Conservation (phyloP, 35 echinoderm and acorn worm genomes). For the Ophiothrix spiculata region DNA sequence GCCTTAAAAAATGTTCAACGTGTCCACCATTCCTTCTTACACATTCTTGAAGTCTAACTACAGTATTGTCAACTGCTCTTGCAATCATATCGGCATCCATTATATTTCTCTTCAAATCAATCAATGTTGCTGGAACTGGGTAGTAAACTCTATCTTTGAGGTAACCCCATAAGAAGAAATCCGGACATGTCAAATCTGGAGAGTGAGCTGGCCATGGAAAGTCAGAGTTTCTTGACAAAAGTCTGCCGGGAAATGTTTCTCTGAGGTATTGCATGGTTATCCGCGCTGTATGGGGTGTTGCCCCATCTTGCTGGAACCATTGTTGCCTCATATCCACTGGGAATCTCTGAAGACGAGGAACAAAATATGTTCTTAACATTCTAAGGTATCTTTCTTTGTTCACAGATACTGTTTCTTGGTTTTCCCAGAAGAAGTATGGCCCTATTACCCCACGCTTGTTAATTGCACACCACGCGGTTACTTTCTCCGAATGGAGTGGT, state of each 20-base stretch:
- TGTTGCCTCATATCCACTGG: not conserved
- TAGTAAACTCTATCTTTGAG: constrained; percentile 13
- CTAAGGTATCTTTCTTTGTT: not conserved
- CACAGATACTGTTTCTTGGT: not conserved
- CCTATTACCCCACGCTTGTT: not conserved
- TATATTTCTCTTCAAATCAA: not conserved
- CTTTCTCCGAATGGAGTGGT: not conserved
- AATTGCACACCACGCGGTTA: not conserved
- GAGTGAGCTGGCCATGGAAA: constrained; percentile 4
- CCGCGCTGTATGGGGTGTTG: not conserved
- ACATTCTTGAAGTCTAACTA: too few relatives aligned
- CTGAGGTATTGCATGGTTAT: not conserved
- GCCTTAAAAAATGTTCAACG: too few relatives aligned
- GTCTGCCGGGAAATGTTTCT: not conserved
- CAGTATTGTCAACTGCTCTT: too few relatives aligned
- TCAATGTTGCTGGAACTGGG: not conserved
- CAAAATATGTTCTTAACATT: not conserved
- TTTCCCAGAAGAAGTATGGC: not conserved
- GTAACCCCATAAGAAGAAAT: constrained; percentile 18
- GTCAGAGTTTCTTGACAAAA: not conserved
- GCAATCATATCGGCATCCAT: too few relatives aligned
- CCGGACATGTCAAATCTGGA: not conserved
- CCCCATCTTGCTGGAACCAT: constrained; percentile 19
- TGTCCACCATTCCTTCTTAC: too few relatives aligned
- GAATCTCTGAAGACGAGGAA: not conserved